phyloP scores from a whole-genome alignment of 2,888 invertebrate genomes.

The Strigamia transsilvanica region DNA sequence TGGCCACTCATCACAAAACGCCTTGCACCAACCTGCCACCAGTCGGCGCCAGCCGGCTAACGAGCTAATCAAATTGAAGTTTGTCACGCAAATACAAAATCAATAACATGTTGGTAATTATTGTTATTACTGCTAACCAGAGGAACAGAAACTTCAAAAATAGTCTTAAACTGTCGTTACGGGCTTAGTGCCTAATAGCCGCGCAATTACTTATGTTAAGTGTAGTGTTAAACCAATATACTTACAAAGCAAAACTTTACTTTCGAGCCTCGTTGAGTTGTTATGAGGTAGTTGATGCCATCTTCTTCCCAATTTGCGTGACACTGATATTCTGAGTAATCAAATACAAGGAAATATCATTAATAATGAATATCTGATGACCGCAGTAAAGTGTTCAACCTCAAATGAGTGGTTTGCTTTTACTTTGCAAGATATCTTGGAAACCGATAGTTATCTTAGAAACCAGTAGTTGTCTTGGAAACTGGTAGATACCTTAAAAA shows the following conservation, averaged over 20 bases:
- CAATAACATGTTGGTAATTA: constrained; percentile 27
- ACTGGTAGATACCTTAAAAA: no score
- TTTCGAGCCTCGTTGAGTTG: constrained; percentile 60
- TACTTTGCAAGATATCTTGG: no score
- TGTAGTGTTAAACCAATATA: no score
- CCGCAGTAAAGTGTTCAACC: no score
- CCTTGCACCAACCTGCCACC: constrained; percentile 14
- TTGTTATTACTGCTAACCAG: constrained; percentile 35
- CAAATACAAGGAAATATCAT: background rate
- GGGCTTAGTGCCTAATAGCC: background rate
- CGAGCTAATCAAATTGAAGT: constrained; percentile 9
- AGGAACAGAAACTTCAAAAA: background rate
- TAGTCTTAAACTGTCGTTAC: constrained; percentile 24
- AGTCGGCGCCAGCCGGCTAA: constrained; percentile 33
- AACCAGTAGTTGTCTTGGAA: no score
- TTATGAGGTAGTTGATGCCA: constrained; percentile 84
- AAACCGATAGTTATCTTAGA: no score
- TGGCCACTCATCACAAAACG: constrained; percentile 36
- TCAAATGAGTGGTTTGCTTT: no score
- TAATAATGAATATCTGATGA: background rate
- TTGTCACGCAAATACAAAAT: constrained; percentile 32
- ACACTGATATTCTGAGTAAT: constrained; percentile 79
- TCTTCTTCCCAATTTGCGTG: constrained; percentile 90
- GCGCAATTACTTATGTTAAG: background rate
- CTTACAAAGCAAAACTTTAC: constrained; percentile 56